A percentile compares a stretch with the other conserved stretches of the same genome.
These are phyloP conservation scores for Geopemphigus sp. DNA, from an alignment of 1,140 invertebrate species.

Conservation along the genomic window DNA sequence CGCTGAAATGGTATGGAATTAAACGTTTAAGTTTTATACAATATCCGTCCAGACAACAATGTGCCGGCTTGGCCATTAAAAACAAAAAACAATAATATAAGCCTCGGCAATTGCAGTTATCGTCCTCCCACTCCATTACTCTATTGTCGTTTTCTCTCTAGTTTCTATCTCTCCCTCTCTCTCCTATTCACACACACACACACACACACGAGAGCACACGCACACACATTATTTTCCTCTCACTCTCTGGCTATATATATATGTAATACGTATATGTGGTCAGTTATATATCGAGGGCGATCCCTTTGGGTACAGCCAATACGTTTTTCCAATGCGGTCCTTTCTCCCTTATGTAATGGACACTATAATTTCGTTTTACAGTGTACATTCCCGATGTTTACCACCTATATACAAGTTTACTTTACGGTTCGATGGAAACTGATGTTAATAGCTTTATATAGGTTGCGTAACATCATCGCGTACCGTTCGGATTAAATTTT, in stretches of 20 bases:
- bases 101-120: not conserved
- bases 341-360: conserved; percentile 11
- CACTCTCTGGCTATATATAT: not conserved
- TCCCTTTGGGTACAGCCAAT: conserved; percentile 14
- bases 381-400: not conserved
- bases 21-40: not conserved
- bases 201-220: no score
- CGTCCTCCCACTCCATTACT: not conserved
- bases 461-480: not conserved
- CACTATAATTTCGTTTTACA: conserved; percentile 31
- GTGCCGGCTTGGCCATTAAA: not conserved
- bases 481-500: not conserved
- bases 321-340: conserved; percentile 24
- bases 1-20: not conserved
- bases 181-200: not conserved
- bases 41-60: not conserved
- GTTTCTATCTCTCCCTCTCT: not conserved
- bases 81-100: not conserved
- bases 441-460: conserved; percentile 13
- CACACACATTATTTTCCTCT: not conserved
- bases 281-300: not conserved
- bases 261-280: not conserved
- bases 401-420: not conserved
- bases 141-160: not conserved
- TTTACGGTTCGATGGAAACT: not conserved